Conservation (phyloP, 2,797 vertebrate genomes). For the Molossus molossus region DNA sequence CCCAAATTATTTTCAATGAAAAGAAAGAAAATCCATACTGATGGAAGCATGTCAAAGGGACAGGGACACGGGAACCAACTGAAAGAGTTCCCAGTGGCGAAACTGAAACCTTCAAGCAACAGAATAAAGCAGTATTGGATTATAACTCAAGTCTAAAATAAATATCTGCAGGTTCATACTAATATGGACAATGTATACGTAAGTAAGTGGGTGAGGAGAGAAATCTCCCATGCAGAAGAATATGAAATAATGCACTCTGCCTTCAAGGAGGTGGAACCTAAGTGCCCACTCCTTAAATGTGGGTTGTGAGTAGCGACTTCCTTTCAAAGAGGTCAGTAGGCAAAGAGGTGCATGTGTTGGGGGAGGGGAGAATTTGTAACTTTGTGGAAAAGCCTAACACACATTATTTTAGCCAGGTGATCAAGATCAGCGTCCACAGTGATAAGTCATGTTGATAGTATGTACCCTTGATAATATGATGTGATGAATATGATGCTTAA, state of each 20-base stretch:
- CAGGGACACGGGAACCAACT: background rate
- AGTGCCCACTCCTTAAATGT: background rate
- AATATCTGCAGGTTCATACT: background rate
- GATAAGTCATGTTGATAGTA: background rate
- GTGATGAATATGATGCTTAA: background rate
- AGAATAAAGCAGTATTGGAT: background rate
- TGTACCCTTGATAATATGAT: background rate
- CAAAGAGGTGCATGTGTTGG: background rate
- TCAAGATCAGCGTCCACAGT: background rate
- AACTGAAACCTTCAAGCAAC: background rate
- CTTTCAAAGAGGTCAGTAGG: background rate
- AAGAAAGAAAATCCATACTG: background rate
- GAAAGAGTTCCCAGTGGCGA: background rate
- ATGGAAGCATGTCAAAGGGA: background rate
- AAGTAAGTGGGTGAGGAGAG: background rate
- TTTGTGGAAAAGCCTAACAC: background rate
- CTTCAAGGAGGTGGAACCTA: background rate
- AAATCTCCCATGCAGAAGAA: background rate
- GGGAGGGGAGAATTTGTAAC: background rate
- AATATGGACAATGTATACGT: background rate
- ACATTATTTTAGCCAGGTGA: background rate
- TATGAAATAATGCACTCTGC: background rate
- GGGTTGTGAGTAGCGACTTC: background rate
- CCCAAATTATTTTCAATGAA: background rate
- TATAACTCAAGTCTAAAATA: slow-evolving; percentile 5